Percentiles rank a stretch among this genome's conserved stretches.
These are phyloP conservation scores for Arbacia lixula DNA, from an alignment of 53 echinoderm and acorn worm genomes.

Conservation along the genomic window DNA sequence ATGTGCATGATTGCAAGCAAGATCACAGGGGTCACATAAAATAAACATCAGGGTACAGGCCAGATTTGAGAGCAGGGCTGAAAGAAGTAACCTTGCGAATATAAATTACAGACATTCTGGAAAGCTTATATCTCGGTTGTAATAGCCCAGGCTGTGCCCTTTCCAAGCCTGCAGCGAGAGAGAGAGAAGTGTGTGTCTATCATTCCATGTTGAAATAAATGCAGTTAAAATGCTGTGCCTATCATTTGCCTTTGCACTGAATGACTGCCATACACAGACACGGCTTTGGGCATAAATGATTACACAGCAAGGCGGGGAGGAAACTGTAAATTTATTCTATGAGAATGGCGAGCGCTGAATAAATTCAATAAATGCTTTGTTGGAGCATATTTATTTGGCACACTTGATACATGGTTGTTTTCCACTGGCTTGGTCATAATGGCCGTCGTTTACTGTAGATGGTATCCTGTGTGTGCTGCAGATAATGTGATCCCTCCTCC, in stretches of 20 bases:
- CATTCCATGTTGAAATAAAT: constrained; percentile 44
- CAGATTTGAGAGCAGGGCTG: constrained; percentile 19
- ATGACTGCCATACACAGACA: constrained; percentile 15
- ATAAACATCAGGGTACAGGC: constrained; percentile 37
- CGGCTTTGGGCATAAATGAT: constrained; percentile 39
- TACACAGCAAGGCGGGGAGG: constrained; percentile 40
- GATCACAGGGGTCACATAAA: constrained; percentile 47
- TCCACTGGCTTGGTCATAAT: too few relatives aligned
- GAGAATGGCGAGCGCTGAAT: constrained; percentile 39
- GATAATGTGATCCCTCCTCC: too few relatives aligned
- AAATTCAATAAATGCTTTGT: constrained; percentile 48
- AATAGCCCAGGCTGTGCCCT: constrained; percentile 40
- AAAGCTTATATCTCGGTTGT: constrained; percentile 47
- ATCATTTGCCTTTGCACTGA: constrained; percentile 36
- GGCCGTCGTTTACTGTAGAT: too few relatives aligned
- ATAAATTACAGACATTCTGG: constrained; percentile 58
- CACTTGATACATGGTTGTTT: constrained; percentile 16
- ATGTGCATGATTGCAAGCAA: constrained; percentile 5
- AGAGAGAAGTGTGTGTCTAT: constrained; percentile 30
- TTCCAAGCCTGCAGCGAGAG: constrained; percentile 2
- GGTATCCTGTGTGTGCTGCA: too few relatives aligned
- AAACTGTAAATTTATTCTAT: constrained; percentile 52
- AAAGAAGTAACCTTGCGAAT: constrained; percentile 33
- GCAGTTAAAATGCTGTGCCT: constrained; percentile 36
- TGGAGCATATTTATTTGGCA: constrained; percentile 34